Evolutionary conservation across 2,113 vertebrate genomes (phyloP).

Genomic region (Lampris megalopsis): DNA sequence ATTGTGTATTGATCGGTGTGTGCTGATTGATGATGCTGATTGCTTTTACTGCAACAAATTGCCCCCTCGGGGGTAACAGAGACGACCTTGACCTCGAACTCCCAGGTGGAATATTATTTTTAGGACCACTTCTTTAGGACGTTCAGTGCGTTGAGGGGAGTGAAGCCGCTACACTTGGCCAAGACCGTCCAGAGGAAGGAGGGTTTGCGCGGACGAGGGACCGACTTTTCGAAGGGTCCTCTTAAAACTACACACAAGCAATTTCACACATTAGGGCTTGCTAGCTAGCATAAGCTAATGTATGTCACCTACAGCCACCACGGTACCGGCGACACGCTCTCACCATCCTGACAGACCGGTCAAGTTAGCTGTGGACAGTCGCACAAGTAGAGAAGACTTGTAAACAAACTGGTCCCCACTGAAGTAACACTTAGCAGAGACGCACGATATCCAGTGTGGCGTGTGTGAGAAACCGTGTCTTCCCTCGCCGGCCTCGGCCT

Average conservation of each 20-base stretch:
- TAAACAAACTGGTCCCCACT: slow-evolving; percentile 74
- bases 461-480: slow-evolving; percentile 63
- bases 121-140: too few species aligned
- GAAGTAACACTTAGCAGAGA: slow-evolving; percentile 71
- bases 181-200: too few species aligned
- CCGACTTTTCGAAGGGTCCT: slow-evolving; percentile 40
- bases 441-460: slow-evolving; percentile 65
- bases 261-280: slow-evolving; percentile 79
- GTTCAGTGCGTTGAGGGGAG: too few species aligned
- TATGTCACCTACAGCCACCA: slow-evolving; percentile 60
- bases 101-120: too few species aligned
- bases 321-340: slow-evolving; percentile 70
- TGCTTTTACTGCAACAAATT: too few species aligned
- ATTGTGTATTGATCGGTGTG: too few species aligned
- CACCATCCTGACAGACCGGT: slow-evolving; percentile 74
- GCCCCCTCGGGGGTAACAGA: too few species aligned
- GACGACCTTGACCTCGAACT: too few species aligned
- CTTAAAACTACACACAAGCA: slow-evolving; percentile 70
- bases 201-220: not conserved
- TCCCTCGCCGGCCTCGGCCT: slow-evolving; percentile 37
- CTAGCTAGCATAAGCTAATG: slow-evolving; percentile 74
- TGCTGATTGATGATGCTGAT: too few species aligned
- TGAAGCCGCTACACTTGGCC: too few species aligned
- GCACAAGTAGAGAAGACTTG: slow-evolving; percentile 70
- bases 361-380: slow-evolving; percentile 67